Percentiles rank a stretch among this genome's conserved stretches.
These are phyloP conservation scores for Synanceia verrucosa DNA, from an alignment of 2,797 vertebrate genomes.

Conservation along the genomic window DNA sequence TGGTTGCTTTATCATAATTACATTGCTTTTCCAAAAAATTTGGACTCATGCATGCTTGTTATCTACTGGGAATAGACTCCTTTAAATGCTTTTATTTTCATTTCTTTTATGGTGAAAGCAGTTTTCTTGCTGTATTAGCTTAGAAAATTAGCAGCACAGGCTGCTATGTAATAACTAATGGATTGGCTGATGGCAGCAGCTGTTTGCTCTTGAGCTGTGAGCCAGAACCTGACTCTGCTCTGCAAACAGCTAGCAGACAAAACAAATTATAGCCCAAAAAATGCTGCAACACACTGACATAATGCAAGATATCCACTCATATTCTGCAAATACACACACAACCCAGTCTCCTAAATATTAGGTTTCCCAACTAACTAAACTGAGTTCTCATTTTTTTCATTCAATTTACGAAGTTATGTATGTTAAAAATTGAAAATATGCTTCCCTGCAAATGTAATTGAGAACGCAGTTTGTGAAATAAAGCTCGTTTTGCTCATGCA, in stretches of 20 bases:
- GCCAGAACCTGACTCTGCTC: slow-evolving; percentile 40
- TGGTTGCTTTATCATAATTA: slow-evolving; percentile 14
- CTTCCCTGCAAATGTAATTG: too few species aligned
- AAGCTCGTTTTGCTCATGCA: neutral
- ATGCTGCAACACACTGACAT: neutral
- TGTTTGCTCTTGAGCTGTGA: slow-evolving; percentile 48
- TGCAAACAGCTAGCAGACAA: slow-evolving; percentile 38
- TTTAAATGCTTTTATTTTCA: neutral
- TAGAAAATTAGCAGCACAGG: neutral
- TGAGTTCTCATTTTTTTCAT: too few species aligned
- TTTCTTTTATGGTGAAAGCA: neutral
- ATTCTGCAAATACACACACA: neutral
- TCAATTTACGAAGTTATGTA: too few species aligned
- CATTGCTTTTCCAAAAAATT: neutral
- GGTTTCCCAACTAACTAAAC: too few species aligned
- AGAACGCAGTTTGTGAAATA: too few species aligned
- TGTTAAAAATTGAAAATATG: too few species aligned
- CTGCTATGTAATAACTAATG: slow-evolving; percentile 26
- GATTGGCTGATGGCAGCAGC: slow-evolving; percentile 42
- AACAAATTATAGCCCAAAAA: slow-evolving; percentile 32
- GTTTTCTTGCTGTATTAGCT: slow-evolving; percentile 11
- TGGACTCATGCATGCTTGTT: neutral
- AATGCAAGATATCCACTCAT: neutral
- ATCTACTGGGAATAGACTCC: neutral
- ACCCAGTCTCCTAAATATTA: too few species aligned